Percentiles rank a stretch among this genome's conserved stretches.
phyloP scores from a whole-genome alignment of 37 sponge, comb jelly and placozoan genomes.

The Axinella damicornis region DNA sequence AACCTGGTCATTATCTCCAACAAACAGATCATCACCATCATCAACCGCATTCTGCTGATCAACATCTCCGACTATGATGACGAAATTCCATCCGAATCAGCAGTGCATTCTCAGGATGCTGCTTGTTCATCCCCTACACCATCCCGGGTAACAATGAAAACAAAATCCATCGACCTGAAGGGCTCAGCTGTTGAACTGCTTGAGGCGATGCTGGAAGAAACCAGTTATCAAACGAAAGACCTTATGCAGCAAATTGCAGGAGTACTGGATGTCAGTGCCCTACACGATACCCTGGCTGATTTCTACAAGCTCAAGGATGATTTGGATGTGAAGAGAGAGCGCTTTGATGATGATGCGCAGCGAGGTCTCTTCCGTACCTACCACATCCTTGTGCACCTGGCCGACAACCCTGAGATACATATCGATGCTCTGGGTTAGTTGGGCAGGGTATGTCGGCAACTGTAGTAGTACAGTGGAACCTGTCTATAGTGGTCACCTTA shows the following conservation, averaged over 20 bases:
- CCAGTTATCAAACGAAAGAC: conserved; percentile 16
- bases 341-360: conserved; percentile 49
- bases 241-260: conserved; percentile 18
- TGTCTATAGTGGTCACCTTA: no score
- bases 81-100: no score
- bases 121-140: no score
- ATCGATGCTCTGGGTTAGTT: conserved; percentile 2
- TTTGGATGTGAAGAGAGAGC: conserved; percentile 26
- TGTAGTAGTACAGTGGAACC: no score
- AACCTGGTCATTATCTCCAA: conserved; percentile 61
- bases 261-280: neutral
- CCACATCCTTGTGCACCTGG: conserved; percentile 33
- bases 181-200: conserved; percentile 48
- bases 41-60: conserved; percentile 55
- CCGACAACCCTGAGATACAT: conserved; percentile 25
- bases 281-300: conserved; percentile 13
- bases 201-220: conserved; percentile 60
- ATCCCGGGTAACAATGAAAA: neutral
- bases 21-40: conserved; percentile 49
- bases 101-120: no score
- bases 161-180: neutral
- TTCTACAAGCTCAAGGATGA: conserved; percentile 42
- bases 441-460: no score
- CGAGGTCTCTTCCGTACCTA: conserved; percentile 47
- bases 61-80: neutral